Evolutionary conservation across 2,113 vertebrate species (phyloP).

Genomic region (Lates calcarifer): DNA sequence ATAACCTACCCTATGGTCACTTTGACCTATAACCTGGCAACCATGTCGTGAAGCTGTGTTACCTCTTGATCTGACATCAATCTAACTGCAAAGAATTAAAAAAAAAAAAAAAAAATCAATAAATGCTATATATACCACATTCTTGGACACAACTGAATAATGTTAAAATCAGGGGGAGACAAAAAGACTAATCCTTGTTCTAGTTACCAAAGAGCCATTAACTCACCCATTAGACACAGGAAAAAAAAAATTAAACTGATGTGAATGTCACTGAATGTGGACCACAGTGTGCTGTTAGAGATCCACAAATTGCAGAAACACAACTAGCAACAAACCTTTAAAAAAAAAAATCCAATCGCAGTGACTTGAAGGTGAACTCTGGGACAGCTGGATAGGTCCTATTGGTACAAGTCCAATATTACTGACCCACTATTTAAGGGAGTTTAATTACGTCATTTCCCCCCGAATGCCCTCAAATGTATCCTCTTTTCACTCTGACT

Average conservation of each 20-base stretch:
- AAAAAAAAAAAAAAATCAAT: not conserved
- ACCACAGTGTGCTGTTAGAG: not conserved
- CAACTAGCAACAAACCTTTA: not conserved
- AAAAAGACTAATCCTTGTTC: conserved; percentile 48
- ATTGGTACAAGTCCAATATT: conserved; percentile 44
- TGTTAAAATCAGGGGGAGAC: conserved; percentile 20
- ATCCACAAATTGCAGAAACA: conserved; percentile 24
- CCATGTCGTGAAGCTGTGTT: not conserved
- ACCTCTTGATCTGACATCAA: not conserved
- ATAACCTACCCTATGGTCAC: conserved; percentile 4
- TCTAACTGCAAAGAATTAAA: not conserved
- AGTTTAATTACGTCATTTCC: conserved; percentile 57
- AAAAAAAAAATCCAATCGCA: conserved; percentile 2
- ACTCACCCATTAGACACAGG: conserved; percentile 41
- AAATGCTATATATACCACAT: not conserved
- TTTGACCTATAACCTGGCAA: conserved; percentile 23
- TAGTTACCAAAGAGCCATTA: conserved; percentile 52
- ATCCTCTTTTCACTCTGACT: conserved; percentile 61
- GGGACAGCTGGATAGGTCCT: conserved; percentile 49
- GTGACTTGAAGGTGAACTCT: conserved; percentile 43
- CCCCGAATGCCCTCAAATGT: conserved; percentile 53
- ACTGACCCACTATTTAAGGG: conserved; percentile 63
- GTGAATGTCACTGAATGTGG: not conserved
- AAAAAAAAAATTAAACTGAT: conserved; percentile 62
- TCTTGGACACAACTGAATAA: not conserved